Evolutionary conservation across 2,888 invertebrate species (phyloP).

Genomic region (Calliphora vomitoria): DNA sequence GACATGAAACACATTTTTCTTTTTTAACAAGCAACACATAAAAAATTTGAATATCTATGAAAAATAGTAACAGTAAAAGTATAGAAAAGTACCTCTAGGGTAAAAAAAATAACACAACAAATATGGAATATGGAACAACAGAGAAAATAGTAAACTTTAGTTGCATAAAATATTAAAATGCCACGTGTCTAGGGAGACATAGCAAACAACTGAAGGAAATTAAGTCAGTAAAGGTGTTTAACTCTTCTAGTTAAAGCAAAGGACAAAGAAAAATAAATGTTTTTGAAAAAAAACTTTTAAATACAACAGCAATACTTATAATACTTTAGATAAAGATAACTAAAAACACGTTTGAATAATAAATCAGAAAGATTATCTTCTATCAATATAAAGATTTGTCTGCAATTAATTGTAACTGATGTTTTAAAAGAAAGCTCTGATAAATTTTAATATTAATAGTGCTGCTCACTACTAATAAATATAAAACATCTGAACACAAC

Average conservation of each 20-base stretch:
- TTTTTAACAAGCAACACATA: background rate
- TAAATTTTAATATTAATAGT: no score
- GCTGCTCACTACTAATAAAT: no score
- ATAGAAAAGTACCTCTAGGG: background rate
- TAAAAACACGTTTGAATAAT: no score
- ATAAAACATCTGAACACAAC: no score
- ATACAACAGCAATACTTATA: no score
- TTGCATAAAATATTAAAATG: background rate
- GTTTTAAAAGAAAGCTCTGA: no score
- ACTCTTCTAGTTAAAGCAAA: background rate
- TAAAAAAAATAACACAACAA: background rate
- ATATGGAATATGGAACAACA: background rate
- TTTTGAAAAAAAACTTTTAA: no score
- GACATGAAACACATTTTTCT: constrained; percentile 17
- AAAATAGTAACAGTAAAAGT: background rate
- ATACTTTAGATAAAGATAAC: no score
- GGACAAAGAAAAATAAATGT: no score
- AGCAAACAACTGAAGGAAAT: background rate
- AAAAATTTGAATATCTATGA: constrained; percentile 34
- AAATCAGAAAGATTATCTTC: no score
- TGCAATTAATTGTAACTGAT: no score
- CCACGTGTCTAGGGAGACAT: constrained; percentile 1
- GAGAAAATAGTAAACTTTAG: background rate
- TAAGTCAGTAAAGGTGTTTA: constrained; percentile 10
- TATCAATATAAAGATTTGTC: no score